Conservation (phyloP, 2,888 invertebrate genomes). For the Masnerella sp. region DNA sequence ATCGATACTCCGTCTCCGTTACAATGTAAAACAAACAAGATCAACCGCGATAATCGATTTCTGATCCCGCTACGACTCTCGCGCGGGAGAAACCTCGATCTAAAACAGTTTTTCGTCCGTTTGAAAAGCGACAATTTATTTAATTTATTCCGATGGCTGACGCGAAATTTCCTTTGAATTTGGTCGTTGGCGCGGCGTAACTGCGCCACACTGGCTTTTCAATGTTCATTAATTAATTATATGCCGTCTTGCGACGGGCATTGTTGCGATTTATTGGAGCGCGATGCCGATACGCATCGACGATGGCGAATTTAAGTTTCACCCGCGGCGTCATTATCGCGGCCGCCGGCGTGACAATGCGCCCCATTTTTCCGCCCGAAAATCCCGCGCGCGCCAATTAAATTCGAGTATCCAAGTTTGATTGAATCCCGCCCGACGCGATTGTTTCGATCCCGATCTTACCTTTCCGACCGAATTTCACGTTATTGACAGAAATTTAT, state of each 20-base stretch:
- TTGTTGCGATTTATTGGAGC: conserved; percentile 60
- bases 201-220: conserved; percentile 32
- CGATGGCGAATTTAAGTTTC: conserved; percentile 51
- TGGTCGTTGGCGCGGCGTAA: conserved; percentile 20
- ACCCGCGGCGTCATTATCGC: conserved; percentile 51
- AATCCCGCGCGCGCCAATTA: conserved; percentile 24
- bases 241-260: conserved; percentile 41
- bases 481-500: conserved; percentile 8
- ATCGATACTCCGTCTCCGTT: conserved; percentile 22
- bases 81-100: conserved; percentile 43
- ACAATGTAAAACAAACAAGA: conserved; percentile 46
- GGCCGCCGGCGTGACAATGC: conserved; percentile 37
- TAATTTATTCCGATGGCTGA: conserved; percentile 37
- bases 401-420: conserved; percentile 29
- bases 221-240: conserved; percentile 59
- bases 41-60: conserved; percentile 35
- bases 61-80: conserved; percentile 37
- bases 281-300: conserved; percentile 57
- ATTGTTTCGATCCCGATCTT: conserved; percentile 34
- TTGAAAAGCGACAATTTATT: conserved; percentile 49
- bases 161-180: conserved; percentile 28
- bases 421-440: conserved; percentile 20
- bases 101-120: conserved; percentile 21
- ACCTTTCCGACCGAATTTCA: conserved; percentile 6
- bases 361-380: conserved; percentile 38